Conservation (phyloP, 2,888 invertebrate species). For the Cephalotes varians region DNA sequence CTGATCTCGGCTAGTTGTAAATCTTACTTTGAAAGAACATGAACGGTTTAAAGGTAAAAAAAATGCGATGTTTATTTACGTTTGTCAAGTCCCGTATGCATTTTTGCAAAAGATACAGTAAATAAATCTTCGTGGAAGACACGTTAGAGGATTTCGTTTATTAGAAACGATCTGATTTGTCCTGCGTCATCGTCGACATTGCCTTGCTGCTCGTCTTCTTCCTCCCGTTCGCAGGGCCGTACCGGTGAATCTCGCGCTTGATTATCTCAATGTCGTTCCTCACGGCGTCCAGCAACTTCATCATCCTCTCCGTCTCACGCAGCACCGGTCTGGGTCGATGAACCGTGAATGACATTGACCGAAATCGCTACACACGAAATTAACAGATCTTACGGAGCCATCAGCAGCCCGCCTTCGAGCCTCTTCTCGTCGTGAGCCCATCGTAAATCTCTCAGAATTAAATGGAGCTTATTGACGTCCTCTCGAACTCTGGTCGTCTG, state of each 20-base stretch:
- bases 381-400: conserved; percentile 69
- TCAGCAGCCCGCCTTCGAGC: conserved; percentile 72
- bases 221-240: conserved; percentile 11
- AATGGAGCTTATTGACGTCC: conserved; percentile 59
- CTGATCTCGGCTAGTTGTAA: conserved; percentile 14
- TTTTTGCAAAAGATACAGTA: conserved; percentile 14
- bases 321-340: conserved; percentile 62
- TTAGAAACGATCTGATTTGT: conserved; percentile 30
- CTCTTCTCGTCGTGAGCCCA: conserved; percentile 59
- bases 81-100: neutral
- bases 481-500: conserved; percentile 53
- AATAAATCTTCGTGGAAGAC: conserved; percentile 19
- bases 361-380: conserved; percentile 49
- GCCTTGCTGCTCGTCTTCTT: neutral
- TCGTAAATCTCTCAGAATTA: conserved; percentile 61
- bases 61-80: conserved; percentile 18
- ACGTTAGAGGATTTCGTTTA: conserved; percentile 30
- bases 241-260: conserved; percentile 52
- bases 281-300: conserved; percentile 62
- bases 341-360: conserved; percentile 49
- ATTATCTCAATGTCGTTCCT: conserved; percentile 59
- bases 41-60: conserved; percentile 1
- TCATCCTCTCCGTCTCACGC: conserved; percentile 73
- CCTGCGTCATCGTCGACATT: conserved; percentile 39
- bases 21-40: conserved; percentile 34